Base-by-base conservation (phyloP, 2,888 invertebrate species). In the Lingula anatina region DNA sequence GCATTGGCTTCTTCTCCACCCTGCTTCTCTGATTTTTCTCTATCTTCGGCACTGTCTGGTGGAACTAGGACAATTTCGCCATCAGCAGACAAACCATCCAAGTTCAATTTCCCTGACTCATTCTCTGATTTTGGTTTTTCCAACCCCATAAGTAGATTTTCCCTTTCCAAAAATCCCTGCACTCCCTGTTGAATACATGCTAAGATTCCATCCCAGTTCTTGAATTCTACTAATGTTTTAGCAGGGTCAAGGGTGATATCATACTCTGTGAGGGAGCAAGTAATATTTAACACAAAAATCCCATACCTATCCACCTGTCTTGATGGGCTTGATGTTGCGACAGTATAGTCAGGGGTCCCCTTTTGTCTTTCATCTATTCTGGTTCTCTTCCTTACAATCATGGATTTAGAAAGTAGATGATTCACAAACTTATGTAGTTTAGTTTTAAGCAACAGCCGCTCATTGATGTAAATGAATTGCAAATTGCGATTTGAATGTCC, bases 401-500 rank as follows among this genome's bases (percentile, higher is more conserved):
- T 36, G 25, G 63, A 67, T 41, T 65, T 70, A 37, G 68, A 56
- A 31, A 82, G 65, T 21, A 76, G 45, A 39, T 69, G 60, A 47
- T 77, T 77, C 4, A 82, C 53, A 26, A 77, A 54, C 59, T 79
- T 79, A 56, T 81, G 79, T 44, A 83, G 59, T 70, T 79, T 81
- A 31, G 80, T 78, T 51, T 80, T 81, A 43, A 74, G 59, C 2
- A 87, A 69, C 38, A 80, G 79, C 56, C 83, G 78, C 57, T 82
- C 82, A 75, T 88, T 88, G 4, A 88, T 78, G 72, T 82, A 88
- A 42, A 88, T 75, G 75, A 83, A 84, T 62, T 86, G 85, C 23
- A 81, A 69, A 47, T 75, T 72, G 54, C 80, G 81, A 39, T 76
- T 78, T 38, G 62, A 57, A 48, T 76, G 71, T 12, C 75, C 63